Evolutionary conservation across 2,888 invertebrate genomes (phyloP).

Genomic region (Drosophila koepferae): DNA sequence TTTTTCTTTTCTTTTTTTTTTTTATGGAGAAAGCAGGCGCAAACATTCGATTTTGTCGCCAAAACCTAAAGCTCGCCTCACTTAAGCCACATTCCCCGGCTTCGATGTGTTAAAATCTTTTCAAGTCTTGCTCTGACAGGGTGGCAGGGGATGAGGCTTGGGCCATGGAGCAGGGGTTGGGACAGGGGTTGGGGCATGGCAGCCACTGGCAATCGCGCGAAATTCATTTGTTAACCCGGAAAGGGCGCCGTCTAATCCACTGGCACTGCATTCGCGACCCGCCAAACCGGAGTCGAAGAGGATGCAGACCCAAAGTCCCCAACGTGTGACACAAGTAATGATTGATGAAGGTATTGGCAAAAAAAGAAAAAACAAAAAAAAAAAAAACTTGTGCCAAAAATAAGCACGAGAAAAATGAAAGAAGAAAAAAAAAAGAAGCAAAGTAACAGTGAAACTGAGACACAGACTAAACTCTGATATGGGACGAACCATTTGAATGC

Average conservation of each 20-base stretch:
- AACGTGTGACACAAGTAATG: conserved; percentile 73
- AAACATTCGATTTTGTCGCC: conserved; percentile 53
- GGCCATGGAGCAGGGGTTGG: background rate
- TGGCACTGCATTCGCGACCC: conserved; percentile 68
- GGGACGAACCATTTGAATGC: conserved; percentile 63
- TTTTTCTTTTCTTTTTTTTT: conserved; percentile 1
- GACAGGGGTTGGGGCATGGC: background rate
- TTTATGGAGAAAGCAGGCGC: conserved; percentile 6
- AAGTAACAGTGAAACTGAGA: conserved; percentile 14
- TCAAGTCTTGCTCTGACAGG: conserved; percentile 41
- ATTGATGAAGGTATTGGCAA: conserved; percentile 75
- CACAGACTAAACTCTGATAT: conserved; percentile 22
- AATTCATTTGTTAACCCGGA: conserved; percentile 78
- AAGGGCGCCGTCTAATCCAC: conserved; percentile 71
- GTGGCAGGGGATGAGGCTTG: background rate
- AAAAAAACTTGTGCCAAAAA: conserved; percentile 40
- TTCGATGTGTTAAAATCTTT: conserved; percentile 66
- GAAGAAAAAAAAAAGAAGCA: conserved; percentile 17
- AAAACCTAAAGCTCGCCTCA: conserved; percentile 28
- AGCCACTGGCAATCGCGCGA: conserved; percentile 55
- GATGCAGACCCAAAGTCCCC: conserved; percentile 64
- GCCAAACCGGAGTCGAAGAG: conserved; percentile 44
- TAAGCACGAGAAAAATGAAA: conserved; percentile 17
- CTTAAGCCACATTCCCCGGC: conserved; percentile 11
- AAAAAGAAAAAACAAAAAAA: background rate